Percentiles rank a stretch among this genome's conserved stretches.
Conservation (phyloP, 2,797 vertebrate genomes). For the Brachyalestes nurse region DNA sequence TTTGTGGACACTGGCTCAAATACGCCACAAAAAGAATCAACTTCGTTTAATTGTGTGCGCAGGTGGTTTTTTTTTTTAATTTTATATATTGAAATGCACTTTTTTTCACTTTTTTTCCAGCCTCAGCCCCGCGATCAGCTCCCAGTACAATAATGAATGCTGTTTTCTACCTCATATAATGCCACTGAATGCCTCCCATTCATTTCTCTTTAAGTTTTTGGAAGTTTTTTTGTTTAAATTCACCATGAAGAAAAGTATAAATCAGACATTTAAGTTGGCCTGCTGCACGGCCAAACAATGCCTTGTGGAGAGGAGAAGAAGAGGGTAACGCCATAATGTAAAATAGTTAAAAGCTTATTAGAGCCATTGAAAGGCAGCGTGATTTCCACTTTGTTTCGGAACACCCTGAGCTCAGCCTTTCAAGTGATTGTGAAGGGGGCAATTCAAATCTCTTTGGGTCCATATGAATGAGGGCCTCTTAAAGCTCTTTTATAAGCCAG, state of each 20-base stretch:
- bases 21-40: neutral
- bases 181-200: slow-evolving; percentile 79
- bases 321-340: slow-evolving; percentile 83
- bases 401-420: slow-evolving; percentile 92
- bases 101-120: slow-evolving; percentile 11
- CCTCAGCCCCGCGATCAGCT: neutral
- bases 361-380: slow-evolving; percentile 89
- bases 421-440: slow-evolving; percentile 93
- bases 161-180: slow-evolving; percentile 69
- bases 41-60: neutral
- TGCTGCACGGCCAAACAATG: slow-evolving; percentile 75
- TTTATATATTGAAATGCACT: neutral
- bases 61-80: neutral
- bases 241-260: slow-evolving; percentile 89
- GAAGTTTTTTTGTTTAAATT: slow-evolving; percentile 75
- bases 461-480: slow-evolving; percentile 91
- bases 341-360: slow-evolving; percentile 98
- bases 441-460: slow-evolving; percentile 93
- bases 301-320: slow-evolving; percentile 60
- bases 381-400: slow-evolving; percentile 94
- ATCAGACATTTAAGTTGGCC: slow-evolving; percentile 81
- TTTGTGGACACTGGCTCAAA: neutral
- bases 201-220: slow-evolving; percentile 67
- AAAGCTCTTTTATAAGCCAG: slow-evolving; percentile 88
- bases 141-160: slow-evolving; percentile 64